Evolutionary conservation across 2,888 invertebrate species (phyloP).

Genomic region (Uloborus plumipes): DNA sequence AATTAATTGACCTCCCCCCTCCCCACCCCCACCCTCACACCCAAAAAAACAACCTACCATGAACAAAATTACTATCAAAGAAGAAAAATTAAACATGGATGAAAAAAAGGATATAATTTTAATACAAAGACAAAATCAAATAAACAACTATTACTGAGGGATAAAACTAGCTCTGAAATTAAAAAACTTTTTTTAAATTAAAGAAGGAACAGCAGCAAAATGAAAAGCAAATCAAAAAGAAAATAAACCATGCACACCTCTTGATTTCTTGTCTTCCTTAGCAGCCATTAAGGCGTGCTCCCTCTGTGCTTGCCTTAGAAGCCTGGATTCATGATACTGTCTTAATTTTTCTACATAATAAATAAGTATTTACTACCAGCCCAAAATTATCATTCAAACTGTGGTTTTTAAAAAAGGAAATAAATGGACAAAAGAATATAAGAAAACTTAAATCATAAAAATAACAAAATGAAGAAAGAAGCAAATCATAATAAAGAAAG

Average conservation of each 20-base stretch:
- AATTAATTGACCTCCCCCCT: too few relatives aligned
- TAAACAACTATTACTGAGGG: background rate
- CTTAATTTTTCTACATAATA: constrained; percentile 41
- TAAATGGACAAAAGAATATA: too few relatives aligned
- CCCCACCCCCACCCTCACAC: background rate
- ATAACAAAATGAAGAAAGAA: too few relatives aligned
- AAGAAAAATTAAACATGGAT: too few relatives aligned
- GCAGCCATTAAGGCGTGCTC: constrained; percentile 63
- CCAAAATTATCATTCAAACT: too few relatives aligned
- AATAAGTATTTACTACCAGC: background rate
- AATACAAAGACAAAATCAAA: too few relatives aligned
- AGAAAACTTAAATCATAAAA: too few relatives aligned
- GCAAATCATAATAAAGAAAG: too few relatives aligned
- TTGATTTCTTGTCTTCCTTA: constrained; percentile 53
- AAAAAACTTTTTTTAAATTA: background rate
- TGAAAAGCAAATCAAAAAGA: constrained; percentile 29
- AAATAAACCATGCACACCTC: constrained; percentile 52
- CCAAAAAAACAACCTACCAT: background rate
- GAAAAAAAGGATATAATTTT: too few relatives aligned
- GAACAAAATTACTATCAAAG: background rate
- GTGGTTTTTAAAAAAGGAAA: too few relatives aligned
- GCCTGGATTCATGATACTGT: constrained; percentile 42
- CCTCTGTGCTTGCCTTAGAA: constrained; percentile 48
- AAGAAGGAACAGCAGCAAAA: constrained; percentile 1
- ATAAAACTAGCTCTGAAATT: background rate